Base-by-base conservation (phyloP, 2,797 vertebrate species). In the Hipposideros larvatus region DNA sequence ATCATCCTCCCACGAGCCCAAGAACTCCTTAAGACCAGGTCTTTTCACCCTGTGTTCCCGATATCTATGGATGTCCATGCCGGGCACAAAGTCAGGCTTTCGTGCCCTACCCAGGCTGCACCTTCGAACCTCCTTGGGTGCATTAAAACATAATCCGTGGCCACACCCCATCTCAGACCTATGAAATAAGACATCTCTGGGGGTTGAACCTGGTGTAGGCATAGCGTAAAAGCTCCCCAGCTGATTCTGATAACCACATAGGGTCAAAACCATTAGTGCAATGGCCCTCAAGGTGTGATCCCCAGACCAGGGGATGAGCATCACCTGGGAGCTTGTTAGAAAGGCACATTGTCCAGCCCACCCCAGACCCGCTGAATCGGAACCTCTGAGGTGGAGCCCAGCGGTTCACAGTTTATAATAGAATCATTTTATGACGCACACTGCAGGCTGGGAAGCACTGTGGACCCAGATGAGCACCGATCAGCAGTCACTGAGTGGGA, bases 391-490 rank as follows among this genome's bases (percentile, higher is more conserved):
- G 41, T 6, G 18, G 11, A 21, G 31, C 26, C 43, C 61, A 41
- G 61, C n/a, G 37, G 37, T 37, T 37, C 37, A 37, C 37, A 37
- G 37, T 37, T 37, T 37, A 37, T 37, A 37, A 37, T 37, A 37
- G 2, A 2, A 37, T 37, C 37, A 37, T 37, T 37, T 37, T 37
- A 37, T 37, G 37, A 37, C 3, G 37, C 37, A 37, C 0, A 0
- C 0, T 11, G 19, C 86, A 15, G 13, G 65, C 41, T 34, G 21
- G 48, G 82, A 89, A 61, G 24, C 26, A 19, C 24, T 31, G 11
- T 34, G 65, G 28, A 5, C 1, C 21, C 13, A 3, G 37, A 11
- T 2, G 1, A 4, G 41, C 22, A 74, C 68, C 18, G 2, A 6
- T 59, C n/a, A 43, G 24, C 31, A 34, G 1, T 55, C 68, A 4